Conservation (phyloP, 2,888 invertebrate species). For the Pterostichus madidus region DNA sequence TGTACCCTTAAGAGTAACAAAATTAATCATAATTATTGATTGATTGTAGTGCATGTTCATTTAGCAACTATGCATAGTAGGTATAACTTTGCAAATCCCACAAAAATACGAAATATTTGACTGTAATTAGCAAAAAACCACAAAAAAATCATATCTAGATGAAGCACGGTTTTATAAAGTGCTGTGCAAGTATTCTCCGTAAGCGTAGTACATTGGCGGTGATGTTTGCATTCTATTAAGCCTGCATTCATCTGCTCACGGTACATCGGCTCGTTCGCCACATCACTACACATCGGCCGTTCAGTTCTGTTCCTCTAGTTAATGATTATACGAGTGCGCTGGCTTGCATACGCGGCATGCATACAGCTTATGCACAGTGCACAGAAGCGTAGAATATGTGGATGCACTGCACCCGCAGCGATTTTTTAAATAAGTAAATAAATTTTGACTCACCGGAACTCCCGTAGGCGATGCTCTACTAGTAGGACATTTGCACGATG, state of each 20-base stretch:
- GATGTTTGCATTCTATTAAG: slow-evolving; percentile 48
- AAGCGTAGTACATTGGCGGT: not conserved
- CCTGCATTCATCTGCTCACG: slow-evolving; percentile 39
- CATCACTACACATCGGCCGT: slow-evolving; percentile 17
- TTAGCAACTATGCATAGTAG: too few species aligned
- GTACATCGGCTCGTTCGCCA: slow-evolving; percentile 23
- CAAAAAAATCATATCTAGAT: not conserved
- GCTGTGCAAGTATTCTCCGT: slow-evolving; percentile 4
- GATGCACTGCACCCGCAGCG: too few species aligned
- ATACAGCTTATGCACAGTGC: not conserved
- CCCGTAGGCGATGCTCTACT: too few species aligned
- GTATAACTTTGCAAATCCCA: too few species aligned
- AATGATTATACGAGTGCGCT: slow-evolving; percentile 42
- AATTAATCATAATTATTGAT: too few species aligned
- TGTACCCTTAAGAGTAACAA: too few species aligned
- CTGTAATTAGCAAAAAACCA: not conserved
- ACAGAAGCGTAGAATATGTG: too few species aligned
- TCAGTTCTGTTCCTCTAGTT: slow-evolving; percentile 16
- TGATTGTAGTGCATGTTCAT: too few species aligned
- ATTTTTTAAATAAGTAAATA: too few species aligned
- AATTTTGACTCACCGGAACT: too few species aligned
- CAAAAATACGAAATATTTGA: too few species aligned
- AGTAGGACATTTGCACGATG: too few species aligned
- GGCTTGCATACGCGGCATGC: slow-evolving; percentile 21
- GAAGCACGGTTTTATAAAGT: not conserved